Percentiles rank a stretch among this genome's conserved stretches.
Evolutionary conservation across 2,888 invertebrate genomes (phyloP).

Genomic region (Stramonita haemastoma): DNA sequence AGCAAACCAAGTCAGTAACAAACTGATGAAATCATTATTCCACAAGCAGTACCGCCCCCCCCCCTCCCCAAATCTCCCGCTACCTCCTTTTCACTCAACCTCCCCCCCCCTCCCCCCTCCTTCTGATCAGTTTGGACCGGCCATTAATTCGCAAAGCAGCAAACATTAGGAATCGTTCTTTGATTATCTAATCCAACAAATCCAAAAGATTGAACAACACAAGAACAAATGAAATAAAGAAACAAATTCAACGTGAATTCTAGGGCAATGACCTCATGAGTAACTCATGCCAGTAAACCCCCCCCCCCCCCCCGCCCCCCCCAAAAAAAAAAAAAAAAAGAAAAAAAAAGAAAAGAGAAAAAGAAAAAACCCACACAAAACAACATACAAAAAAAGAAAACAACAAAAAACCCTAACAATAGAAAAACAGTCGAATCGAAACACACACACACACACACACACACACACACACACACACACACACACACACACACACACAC

Average conservation of each 20-base stretch:
- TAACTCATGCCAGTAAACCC: not conserved
- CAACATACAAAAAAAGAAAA: not conserved
- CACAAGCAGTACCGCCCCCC: too few species aligned
- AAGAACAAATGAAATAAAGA: not conserved
- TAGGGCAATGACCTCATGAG: not conserved
- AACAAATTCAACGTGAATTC: not conserved
- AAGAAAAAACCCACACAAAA: not conserved
- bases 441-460: not conserved
- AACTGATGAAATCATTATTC: too few species aligned
- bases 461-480: not conserved
- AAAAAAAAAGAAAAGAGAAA: not conserved
- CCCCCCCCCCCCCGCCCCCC: too few species aligned
- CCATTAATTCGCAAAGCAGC: too few species aligned
- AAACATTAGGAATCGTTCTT: not conserved
- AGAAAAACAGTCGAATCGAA: not conserved
- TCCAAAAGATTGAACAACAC: too few species aligned
- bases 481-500: not conserved
- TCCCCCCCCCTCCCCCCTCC: too few species aligned
- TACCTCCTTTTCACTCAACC: too few species aligned
- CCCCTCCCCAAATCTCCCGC: too few species aligned
- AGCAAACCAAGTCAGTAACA: too few species aligned
- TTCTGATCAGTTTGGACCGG: too few species aligned
- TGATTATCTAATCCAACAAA: not conserved
- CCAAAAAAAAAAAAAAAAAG: too few species aligned
- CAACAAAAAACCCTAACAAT: not conserved